phyloP scores from a whole-genome alignment of 1,140 invertebrate genomes.

The Drosophila elegans region DNA sequence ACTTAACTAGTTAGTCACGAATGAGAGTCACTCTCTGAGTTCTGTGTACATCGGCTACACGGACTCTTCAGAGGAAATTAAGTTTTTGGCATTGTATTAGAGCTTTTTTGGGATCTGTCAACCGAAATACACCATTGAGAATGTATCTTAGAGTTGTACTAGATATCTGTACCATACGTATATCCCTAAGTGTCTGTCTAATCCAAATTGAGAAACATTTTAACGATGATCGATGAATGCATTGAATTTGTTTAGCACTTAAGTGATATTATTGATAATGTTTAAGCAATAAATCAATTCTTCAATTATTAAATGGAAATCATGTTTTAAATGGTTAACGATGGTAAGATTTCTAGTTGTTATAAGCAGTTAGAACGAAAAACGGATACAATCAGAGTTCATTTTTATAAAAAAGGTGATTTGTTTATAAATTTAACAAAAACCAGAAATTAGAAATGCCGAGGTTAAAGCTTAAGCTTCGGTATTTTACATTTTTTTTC shows the following conservation, averaged over 20 bases:
- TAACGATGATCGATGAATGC: slow-evolving; percentile 31
- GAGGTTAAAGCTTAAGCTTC: too few relatives aligned
- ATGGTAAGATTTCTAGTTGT: background rate
- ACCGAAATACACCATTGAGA: slow-evolving; percentile 37
- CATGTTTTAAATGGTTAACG: background rate
- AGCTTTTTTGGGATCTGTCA: slow-evolving; percentile 23
- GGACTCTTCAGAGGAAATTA: slow-evolving; percentile 23
- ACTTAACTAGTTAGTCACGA: slow-evolving; percentile 65
- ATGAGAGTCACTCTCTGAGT: slow-evolving; percentile 39
- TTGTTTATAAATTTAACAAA: too few relatives aligned
- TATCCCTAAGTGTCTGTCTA: slow-evolving; percentile 57
- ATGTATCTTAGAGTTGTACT: slow-evolving; percentile 56
- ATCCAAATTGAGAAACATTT: slow-evolving; percentile 26
- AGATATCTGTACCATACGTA: slow-evolving; percentile 14
- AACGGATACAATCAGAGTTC: too few relatives aligned
- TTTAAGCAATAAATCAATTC: slow-evolving; percentile 83
- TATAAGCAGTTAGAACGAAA: too few relatives aligned
- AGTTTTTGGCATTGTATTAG: slow-evolving; percentile 48
- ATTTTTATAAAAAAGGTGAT: too few relatives aligned
- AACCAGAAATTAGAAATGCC: too few relatives aligned
- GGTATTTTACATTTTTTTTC: too few relatives aligned
- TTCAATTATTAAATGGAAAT: slow-evolving; percentile 51
- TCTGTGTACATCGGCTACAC: slow-evolving; percentile 21
- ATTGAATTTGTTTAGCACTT: slow-evolving; percentile 78
- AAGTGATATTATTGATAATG: slow-evolving; percentile 83